phyloP scores from a whole-genome alignment of 2,888 invertebrate genomes.

The Zaprionus lineosus region DNA sequence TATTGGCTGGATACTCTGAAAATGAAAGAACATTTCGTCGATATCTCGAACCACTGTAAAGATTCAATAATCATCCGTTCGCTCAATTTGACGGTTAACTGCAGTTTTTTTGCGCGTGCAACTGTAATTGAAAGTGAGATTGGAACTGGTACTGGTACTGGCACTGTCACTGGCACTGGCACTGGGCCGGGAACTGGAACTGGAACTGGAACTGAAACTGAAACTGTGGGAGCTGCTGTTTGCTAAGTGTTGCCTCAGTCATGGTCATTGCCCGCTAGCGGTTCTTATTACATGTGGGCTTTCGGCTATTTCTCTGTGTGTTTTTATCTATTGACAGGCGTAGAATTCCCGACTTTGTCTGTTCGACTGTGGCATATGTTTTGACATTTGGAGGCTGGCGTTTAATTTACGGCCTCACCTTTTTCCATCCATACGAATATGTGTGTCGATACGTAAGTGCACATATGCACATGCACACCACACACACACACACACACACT shows the following conservation, averaged over 20 bases:
- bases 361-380: slow-evolving; percentile 53
- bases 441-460: not conserved
- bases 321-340: slow-evolving; percentile 20
- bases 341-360: slow-evolving; percentile 42
- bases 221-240: slow-evolving; percentile 86
- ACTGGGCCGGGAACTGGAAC: slow-evolving; percentile 24
- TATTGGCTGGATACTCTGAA: too few relatives aligned
- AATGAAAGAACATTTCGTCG: too few relatives aligned
- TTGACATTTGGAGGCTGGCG: slow-evolving; percentile 67
- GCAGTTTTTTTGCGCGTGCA: slow-evolving; percentile 21
- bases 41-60: slow-evolving; percentile 15
- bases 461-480: not conserved
- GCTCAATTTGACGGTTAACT: slow-evolving; percentile 33
- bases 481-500: too few relatives aligned
- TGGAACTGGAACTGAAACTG: slow-evolving; percentile 25
- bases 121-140: slow-evolving; percentile 26
- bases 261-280: slow-evolving; percentile 86
- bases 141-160: slow-evolving; percentile 25
- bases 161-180: slow-evolving; percentile 11
- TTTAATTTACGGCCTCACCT: slow-evolving; percentile 64
- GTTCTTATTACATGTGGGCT: slow-evolving; percentile 40
- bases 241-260: slow-evolving; percentile 88
- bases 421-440: slow-evolving; percentile 9
- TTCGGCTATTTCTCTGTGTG: slow-evolving; percentile 9
- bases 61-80: slow-evolving; percentile 22